Percentiles rank a stretch among this genome's conserved stretches.
These are phyloP conservation scores for Abscondita cerata DNA, from an alignment of 2,888 invertebrate genomes.

Conservation along the genomic window DNA sequence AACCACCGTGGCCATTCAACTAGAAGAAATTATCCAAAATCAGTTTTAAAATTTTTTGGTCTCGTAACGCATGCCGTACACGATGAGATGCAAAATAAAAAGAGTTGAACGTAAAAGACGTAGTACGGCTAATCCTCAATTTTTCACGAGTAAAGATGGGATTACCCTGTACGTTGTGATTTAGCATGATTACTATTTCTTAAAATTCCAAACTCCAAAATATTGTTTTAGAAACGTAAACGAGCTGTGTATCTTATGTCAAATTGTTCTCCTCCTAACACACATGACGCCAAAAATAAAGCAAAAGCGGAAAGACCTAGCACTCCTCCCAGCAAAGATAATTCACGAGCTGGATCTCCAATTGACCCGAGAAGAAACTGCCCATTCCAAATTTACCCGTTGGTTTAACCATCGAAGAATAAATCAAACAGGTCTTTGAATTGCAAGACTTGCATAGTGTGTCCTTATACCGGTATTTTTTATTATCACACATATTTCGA, in stretches of 20 bases:
- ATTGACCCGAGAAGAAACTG: slow-evolving; percentile 40
- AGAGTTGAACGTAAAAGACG: slow-evolving; percentile 62
- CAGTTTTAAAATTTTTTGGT: slow-evolving; percentile 59
- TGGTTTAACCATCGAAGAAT: slow-evolving; percentile 63
- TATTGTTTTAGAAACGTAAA: slow-evolving; percentile 62
- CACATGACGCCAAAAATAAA: slow-evolving; percentile 56
- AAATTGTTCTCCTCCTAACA: slow-evolving; percentile 60
- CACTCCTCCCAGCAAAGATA: slow-evolving; percentile 40
- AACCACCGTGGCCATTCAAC: slow-evolving; percentile 49
- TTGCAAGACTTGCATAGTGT: slow-evolving; percentile 58
- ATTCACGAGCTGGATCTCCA: slow-evolving; percentile 33
- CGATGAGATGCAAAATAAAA: slow-evolving; percentile 62
- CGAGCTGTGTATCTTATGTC: slow-evolving; percentile 60
- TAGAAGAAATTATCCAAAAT: slow-evolving; percentile 56
- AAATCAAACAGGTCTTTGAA: slow-evolving; percentile 54
- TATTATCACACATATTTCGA: slow-evolving; percentile 13
- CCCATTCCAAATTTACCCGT: slow-evolving; percentile 62
- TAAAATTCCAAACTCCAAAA: too few relatives aligned
- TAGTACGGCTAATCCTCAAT: slow-evolving; percentile 65
- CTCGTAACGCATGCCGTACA: slow-evolving; percentile 60
- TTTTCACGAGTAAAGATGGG: slow-evolving; percentile 60
- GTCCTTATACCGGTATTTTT: slow-evolving; percentile 60
- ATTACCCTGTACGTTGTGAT: slow-evolving; percentile 14
- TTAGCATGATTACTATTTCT: too few relatives aligned
- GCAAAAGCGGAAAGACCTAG: slow-evolving; percentile 48